Conservation (phyloP, 2,113 vertebrate species). For the Coturnix japonica region DNA sequence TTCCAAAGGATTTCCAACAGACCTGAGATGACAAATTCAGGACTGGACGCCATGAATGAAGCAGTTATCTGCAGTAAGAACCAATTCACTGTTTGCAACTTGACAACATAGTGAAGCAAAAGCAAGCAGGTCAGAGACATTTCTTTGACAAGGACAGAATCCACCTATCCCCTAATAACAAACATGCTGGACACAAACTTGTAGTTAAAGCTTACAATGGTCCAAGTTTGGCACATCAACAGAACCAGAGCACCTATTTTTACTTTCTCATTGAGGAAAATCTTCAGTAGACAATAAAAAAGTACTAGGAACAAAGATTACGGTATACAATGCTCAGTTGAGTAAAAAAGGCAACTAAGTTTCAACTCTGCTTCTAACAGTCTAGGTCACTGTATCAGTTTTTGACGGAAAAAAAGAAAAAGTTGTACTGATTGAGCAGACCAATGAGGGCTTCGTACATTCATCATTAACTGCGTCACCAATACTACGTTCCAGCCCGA, state of each 20-base stretch:
- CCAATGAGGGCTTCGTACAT: conserved; percentile 19
- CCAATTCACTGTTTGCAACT: not conserved
- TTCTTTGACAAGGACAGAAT: not conserved
- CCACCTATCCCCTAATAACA: conserved; percentile 11
- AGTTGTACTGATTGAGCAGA: conserved; percentile 31
- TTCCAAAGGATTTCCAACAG: conserved; percentile 3
- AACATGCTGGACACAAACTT: conserved; percentile 16
- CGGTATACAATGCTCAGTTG: conserved; percentile 47
- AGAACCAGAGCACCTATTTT: conserved; percentile 69
- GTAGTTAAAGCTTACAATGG: conserved; percentile 45
- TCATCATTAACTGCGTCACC: not conserved
- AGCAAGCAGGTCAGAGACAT: not conserved
- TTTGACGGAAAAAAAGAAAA: conserved; percentile 9
- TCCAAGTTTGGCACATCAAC: conserved; percentile 76
- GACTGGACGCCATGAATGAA: conserved; percentile 5
- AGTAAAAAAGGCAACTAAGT: conserved; percentile 69
- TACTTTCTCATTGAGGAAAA: not conserved
- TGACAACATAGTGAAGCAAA: not conserved
- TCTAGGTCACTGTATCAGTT: conserved; percentile 44
- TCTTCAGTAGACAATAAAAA: conserved; percentile 47
- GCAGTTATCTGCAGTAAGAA: not conserved
- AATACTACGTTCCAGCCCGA: not conserved
- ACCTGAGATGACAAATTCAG: conserved; percentile 7
- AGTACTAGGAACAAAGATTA: conserved; percentile 45
- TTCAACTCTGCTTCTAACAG: conserved; percentile 60